Evolutionary conservation across 2,113 vertebrate genomes (phyloP), one percentile per base, ranked within the genome.

Genomic region (Bos indicus): DNA sequence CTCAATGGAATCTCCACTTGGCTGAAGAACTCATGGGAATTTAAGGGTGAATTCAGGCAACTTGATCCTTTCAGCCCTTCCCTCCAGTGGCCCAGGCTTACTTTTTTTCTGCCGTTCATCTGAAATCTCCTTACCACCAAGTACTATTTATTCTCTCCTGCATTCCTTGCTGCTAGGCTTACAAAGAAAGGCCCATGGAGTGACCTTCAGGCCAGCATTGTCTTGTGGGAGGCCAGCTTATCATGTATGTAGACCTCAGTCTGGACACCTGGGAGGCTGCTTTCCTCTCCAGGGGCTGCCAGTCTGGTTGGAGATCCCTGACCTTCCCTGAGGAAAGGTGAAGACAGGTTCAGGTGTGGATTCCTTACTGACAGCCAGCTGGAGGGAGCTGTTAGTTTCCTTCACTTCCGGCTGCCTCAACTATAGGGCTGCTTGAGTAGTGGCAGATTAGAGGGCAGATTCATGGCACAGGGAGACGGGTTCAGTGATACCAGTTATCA

Each of bases 381-480:
- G 13, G 6, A 10, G 36, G 14, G 43, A 48, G 46, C 19, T 33
- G 10, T 26, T 17, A 0, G 7, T 40, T 54, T 80, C n/a, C 19
- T 60, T 5, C 1, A 4, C 14, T 71, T 23, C 21, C 2, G 33
- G 26, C 33, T 57, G 30, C 46, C 26, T 88, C 51, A 33, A 7
- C 7, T 11, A 5, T 21, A 21, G 87, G 21, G 67, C 33, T 2
- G 0, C 30, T 1, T 26, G 7, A 48, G 16, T 15, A 16, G 4
- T 23, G 14, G 7, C n/a, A 43, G 15, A 77, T 67, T 23, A 15
- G 12, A 2, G 6, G 40, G 28, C 46, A 64, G n/a, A 13, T 4
- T 15, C 0, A 0, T 6, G 43, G 48, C 6, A 2, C 15, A 4
- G 0, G 1, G 84, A 78, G 26, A 25, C 2, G 3, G 48, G 40